These are phyloP conservation scores for Andrena bucephala DNA, from an alignment of 2,888 invertebrate species.

Conservation along the genomic window DNA sequence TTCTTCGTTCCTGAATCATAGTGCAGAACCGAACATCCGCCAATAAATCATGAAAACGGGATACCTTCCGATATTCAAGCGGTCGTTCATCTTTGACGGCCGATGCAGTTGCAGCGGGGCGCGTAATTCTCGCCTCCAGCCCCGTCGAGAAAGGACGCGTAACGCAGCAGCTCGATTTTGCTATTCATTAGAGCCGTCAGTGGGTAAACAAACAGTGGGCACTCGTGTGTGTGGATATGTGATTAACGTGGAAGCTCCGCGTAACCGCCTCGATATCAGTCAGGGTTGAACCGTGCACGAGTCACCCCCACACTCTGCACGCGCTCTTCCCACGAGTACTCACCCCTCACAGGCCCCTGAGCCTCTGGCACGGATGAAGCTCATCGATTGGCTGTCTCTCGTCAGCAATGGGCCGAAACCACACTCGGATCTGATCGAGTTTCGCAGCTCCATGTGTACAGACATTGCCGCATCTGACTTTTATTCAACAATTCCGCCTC, in stretches of 20 bases:
- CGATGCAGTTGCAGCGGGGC: conserved; percentile 66
- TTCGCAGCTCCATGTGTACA: neutral
- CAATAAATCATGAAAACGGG: conserved; percentile 67
- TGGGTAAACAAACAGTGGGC: conserved; percentile 79
- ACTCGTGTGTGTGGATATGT: conserved; percentile 79
- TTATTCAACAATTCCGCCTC: too few species aligned
- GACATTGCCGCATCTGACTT: too few species aligned
- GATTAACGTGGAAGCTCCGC: conserved; percentile 81
- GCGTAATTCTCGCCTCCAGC: conserved; percentile 70
- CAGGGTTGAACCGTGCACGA: conserved; percentile 57
- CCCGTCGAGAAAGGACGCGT: conserved; percentile 59
- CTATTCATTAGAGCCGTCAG: conserved; percentile 81
- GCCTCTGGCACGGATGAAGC: conserved; percentile 59
- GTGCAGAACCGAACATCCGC: conserved; percentile 51
- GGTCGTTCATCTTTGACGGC: conserved; percentile 70
- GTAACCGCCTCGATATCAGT: conserved; percentile 77
- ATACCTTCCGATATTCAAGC: conserved; percentile 66
- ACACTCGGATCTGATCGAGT: conserved; percentile 31
- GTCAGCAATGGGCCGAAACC: conserved; percentile 49
- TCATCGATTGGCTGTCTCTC: conserved; percentile 76
- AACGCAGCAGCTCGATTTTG: conserved; percentile 76
- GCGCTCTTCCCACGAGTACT: conserved; percentile 64
- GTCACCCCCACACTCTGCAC: conserved; percentile 53
- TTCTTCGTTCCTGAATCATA: neutral
- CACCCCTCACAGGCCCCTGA: conserved; percentile 27